phyloP scores from a whole-genome alignment of 2,888 invertebrate species.

The Drosophila prostipennis region DNA sequence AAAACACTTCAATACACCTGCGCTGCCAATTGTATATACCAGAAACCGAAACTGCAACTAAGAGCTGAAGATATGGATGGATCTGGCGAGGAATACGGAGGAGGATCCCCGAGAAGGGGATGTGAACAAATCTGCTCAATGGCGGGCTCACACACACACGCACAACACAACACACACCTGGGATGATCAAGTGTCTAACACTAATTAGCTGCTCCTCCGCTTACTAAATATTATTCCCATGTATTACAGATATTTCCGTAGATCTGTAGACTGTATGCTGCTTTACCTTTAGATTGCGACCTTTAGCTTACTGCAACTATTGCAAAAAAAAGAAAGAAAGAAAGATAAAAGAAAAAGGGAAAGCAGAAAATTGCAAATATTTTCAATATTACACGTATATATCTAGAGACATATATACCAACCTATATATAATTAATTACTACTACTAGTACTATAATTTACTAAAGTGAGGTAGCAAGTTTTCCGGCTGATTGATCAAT shows the following conservation, averaged over 20 bases:
- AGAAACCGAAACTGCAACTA: constrained; percentile 17
- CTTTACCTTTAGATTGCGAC: constrained; percentile 5
- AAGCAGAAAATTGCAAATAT: constrained; percentile 49
- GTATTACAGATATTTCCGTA: constrained; percentile 15
- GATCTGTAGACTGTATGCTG: constrained; percentile 13
- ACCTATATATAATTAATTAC: constrained; percentile 37
- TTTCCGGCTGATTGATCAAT: constrained; percentile 31
- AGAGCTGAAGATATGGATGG: constrained; percentile 3
- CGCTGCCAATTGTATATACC: constrained; percentile 58
- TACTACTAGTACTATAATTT: constrained; percentile 60
- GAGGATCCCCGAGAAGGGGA: constrained; percentile 11
- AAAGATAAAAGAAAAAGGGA: neutral
- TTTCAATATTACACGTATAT: constrained; percentile 59
- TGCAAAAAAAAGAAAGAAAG: constrained; percentile 24
- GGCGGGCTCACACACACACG: constrained; percentile 27
- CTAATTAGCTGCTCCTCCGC: constrained; percentile 37
- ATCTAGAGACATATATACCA: constrained; percentile 20
- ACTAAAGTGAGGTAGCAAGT: constrained; percentile 46
- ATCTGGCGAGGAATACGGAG: neutral
- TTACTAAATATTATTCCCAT: constrained; percentile 29
- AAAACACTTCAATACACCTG: neutral
- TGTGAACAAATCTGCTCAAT: constrained; percentile 49
- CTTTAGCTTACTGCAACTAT: constrained; percentile 53
- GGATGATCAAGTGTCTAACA: constrained; percentile 64
- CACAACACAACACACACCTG: constrained; percentile 44